A percentile compares a stretch with the other conserved stretches of the same genome.
Evolutionary conservation across 2,797 vertebrate species (phyloP).

Genomic region (Rhadinocentrus ornatus): DNA sequence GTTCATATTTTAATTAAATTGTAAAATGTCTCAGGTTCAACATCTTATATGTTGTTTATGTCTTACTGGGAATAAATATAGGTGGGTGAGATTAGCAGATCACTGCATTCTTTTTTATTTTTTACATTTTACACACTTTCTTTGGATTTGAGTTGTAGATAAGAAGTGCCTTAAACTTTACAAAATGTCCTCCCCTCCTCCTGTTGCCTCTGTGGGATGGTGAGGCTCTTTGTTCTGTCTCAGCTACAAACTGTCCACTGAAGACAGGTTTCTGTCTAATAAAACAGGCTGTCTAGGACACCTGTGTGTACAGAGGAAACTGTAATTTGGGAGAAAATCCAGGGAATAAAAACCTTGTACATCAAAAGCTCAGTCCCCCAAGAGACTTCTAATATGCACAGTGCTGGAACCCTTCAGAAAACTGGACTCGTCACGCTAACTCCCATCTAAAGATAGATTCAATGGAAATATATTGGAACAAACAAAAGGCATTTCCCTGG

Average conservation of each 20-base stretch:
- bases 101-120: too few relatives aligned
- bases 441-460: conserved; percentile 69
- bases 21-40: too few relatives aligned
- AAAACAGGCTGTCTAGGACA: conserved; percentile 41
- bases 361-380: conserved; percentile 57
- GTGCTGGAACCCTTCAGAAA: conserved; percentile 68
- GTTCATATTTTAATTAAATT: too few relatives aligned
- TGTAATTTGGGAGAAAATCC: conserved; percentile 53
- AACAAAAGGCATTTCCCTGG: conserved; percentile 69
- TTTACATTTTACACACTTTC: too few relatives aligned
- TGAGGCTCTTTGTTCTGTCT: conserved; percentile 54
- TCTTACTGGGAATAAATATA: too few relatives aligned
- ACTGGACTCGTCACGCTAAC: conserved; percentile 48
- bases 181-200: conserved; percentile 45
- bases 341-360: conserved; percentile 51
- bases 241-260: conserved; percentile 28
- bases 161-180: conserved; percentile 38
- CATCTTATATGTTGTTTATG: too few relatives aligned
- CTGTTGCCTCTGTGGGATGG: conserved; percentile 58
- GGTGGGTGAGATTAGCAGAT: too few relatives aligned
- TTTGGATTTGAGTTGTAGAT: conserved; percentile 8
- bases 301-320: conserved; percentile 26
- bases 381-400: conserved; percentile 55
- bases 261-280: conserved; percentile 55
- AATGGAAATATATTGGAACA: conserved; percentile 61